These are phyloP conservation scores for Abrostola triplasia DNA, from an alignment of 2,888 invertebrate genomes.

Conservation along the genomic window DNA sequence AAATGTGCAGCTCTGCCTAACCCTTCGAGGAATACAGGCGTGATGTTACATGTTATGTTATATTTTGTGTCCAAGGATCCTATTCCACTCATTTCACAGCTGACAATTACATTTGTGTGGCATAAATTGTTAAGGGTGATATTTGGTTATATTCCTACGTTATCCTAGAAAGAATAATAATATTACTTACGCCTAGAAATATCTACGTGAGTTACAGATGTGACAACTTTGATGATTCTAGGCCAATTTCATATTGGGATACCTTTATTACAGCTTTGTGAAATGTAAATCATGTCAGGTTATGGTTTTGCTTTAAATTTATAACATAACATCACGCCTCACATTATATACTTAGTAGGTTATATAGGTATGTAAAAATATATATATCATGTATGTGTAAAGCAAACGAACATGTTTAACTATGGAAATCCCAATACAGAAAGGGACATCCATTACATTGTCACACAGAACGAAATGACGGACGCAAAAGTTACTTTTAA, in stretches of 20 bases:
- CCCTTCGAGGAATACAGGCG: no score
- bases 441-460: slow-evolving; percentile 33
- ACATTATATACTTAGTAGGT: no score
- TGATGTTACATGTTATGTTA: no score
- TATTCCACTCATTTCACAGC: slow-evolving; percentile 27
- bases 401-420: background rate
- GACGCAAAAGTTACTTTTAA: slow-evolving; percentile 37
- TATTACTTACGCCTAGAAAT: slow-evolving; percentile 35
- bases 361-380: no score
- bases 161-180: slow-evolving; percentile 24
- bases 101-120: slow-evolving; percentile 26
- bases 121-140: slow-evolving; percentile 22
- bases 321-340: no score
- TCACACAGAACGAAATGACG: slow-evolving; percentile 24
- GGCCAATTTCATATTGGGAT: slow-evolving; percentile 32
- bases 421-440: slow-evolving; percentile 6
- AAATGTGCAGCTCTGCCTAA: no score
- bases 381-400: no score
- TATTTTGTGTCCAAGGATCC: slow-evolving; percentile 6
- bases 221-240: slow-evolving; percentile 44
- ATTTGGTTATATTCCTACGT: slow-evolving; percentile 24
- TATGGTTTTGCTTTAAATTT: no score
- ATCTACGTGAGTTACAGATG: slow-evolving; percentile 27
- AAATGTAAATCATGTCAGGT: no score
- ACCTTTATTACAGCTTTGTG: no score